Evolutionary conservation across 2,888 invertebrate genomes (phyloP), one percentile per base, ranked within the genome.

Genomic region (Branchipolynoe longqiensis): DNA sequence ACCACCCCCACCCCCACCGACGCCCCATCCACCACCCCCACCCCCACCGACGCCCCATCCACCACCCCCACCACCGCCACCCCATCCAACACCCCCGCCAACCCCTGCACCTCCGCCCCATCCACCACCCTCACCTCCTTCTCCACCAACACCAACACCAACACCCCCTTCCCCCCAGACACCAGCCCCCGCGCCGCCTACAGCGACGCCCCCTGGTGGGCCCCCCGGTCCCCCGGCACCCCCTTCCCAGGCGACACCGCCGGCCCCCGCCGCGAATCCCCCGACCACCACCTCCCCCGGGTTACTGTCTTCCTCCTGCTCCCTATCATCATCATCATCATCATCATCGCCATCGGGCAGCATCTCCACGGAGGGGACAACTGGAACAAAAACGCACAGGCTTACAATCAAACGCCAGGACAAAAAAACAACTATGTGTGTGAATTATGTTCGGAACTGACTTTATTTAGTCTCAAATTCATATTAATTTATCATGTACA

Each of bases 131-230:
- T 38, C 69, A 0, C 36, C 36, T 6, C 69, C 36, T n/a, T n/a
- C n/a, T n/a, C n/a, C n/a, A n/a, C n/a, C n/a, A n/a, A n/a, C n/a
- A n/a, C n/a, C n/a, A n/a, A n/a, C n/a, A n/a, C n/a, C n/a, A n/a
- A n/a, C 83, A 69, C 73, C 81, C 62, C 58, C 56, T 31, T 74
- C 59, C 18, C 78, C 0, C 33, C 41, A 41, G 64, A 38, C 74
- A 58, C 73, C 83, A 64, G 36, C 84, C 62, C 78, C 82, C 54
- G 48, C 38, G 54, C 14, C 88, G 86, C 41, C 86, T 56, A 8
- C 88, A 85, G 87, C 87, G 86, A 64, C 69, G 31, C 82, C 48
- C 48, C 48, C 8, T 48, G 48, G n/a, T n/a, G n/a, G 8, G 8
- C 48, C 48, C 18, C 48, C 48, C 18, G 48, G 48, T 18, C 18